Percentiles rank a stretch among this genome's conserved stretches.
These are phyloP conservation scores for Atherinomorus stipes DNA, from an alignment of 2,113 vertebrate species.

Conservation along the genomic window DNA sequence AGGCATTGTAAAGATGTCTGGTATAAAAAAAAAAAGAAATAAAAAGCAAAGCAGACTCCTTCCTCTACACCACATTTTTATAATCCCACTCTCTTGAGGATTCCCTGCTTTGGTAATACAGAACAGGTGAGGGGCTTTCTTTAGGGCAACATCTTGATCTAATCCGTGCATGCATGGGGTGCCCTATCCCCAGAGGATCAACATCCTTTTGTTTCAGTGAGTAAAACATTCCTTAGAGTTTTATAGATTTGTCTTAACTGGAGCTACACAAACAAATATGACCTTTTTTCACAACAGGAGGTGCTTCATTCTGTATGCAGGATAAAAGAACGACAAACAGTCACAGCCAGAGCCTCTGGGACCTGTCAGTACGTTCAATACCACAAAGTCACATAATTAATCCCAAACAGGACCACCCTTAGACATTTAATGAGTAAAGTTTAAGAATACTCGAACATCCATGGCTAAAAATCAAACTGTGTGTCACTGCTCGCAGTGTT, in stretches of 20 bases:
- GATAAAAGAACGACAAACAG: constrained; percentile 29
- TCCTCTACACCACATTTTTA: constrained; percentile 21
- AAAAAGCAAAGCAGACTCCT: constrained; percentile 26
- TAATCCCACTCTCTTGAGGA: constrained; percentile 39
- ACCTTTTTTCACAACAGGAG: constrained; percentile 5
- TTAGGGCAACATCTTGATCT: constrained; percentile 74
- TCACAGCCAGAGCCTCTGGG: constrained; percentile 25
- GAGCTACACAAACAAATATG: constrained; percentile 53
- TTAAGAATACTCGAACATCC: constrained; percentile 56
- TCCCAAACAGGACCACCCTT: constrained; percentile 44
- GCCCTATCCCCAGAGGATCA: constrained; percentile 33
- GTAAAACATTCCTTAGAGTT: constrained; percentile 41
- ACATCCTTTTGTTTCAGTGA: constrained; percentile 45
- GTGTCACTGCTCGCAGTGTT: constrained; percentile 25
- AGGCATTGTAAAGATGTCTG: constrained; percentile 1
- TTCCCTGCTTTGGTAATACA: constrained; percentile 70
- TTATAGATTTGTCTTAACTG: constrained; percentile 46
- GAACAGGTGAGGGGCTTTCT: constrained; percentile 71
- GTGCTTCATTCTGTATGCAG: constrained; percentile 34
- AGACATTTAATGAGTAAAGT: constrained; percentile 39
- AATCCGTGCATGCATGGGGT: constrained; percentile 48
- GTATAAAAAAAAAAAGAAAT: constrained; percentile 14
- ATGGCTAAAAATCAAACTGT: constrained; percentile 50
- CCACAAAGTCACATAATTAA: constrained; percentile 28
- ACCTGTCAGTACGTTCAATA: constrained; percentile 27